Evolutionary conservation across 1,140 invertebrate genomes (phyloP), one percentile per base, ranked within the genome.

Genomic region (Coenobita brevimanus): DNA sequence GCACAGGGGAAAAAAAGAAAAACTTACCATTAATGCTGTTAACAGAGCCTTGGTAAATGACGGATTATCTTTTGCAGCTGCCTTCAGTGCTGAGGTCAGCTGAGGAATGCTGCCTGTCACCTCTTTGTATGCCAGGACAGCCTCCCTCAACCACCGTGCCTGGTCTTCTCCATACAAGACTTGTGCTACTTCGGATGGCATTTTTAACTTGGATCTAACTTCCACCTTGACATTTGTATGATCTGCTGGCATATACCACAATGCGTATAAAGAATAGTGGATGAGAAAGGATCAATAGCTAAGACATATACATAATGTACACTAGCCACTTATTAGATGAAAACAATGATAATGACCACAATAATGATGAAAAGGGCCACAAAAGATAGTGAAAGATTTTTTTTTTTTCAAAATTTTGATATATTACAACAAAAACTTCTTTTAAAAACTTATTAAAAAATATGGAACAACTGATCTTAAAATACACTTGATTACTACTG

Each of bases 51-150:
- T 82, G 17, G 86, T 83, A 41, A 90, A 90, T 15, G 64, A 60
- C 21, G 60, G 64, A 54, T 90, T 84, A n/a, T 81, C 76, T 3
- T 24, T 81, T 33, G 78, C 57, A 27, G 79, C 79, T 43, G 13
- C 43, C 62, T 50, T 89, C 6, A 91, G 69, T 41, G 87, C 80
- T 33, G 75, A n/a, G 6, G 89, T 89, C 69, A 91, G 57, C 78
- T 80, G 78, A n/a, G 89, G 87, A 24, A 90, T 87, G 43, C 67
- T 80, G 24, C 88, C 84, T 6, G 75, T 75, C 13, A 90, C 64
- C 50, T 91, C 90, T 33, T 89, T 82, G 76, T 90, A 89, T 0
- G 90, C 90, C 43, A 89, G 46, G 6, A 91, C 81, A 27, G 88
- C 89, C 36, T 90, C 89, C 10, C 78, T 71, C 38, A 91, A 57